phyloP scores from a whole-genome alignment of 2,797 vertebrate genomes.

The Sebastiscus albofasciatus region DNA sequence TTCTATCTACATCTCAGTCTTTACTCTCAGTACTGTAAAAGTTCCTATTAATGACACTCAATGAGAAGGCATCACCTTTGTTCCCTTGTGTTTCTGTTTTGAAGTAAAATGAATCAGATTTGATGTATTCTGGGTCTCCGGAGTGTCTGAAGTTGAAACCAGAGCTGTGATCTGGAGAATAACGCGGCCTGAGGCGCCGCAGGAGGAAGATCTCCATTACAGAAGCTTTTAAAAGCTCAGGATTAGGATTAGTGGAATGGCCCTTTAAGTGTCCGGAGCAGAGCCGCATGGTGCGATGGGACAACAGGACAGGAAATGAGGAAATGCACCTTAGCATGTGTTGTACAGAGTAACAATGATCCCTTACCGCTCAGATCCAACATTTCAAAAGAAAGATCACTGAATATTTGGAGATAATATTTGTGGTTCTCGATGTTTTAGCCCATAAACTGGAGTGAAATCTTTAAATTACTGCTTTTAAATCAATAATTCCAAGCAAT shows the following conservation, averaged over 20 bases:
- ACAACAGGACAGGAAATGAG: conserved; percentile 40
- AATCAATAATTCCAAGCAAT: background rate
- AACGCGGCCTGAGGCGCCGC: conserved; percentile 16
- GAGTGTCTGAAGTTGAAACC: conserved; percentile 36
- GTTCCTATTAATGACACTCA: background rate
- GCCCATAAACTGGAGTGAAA: background rate
- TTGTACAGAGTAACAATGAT: background rate
- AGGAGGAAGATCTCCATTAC: conserved; percentile 57
- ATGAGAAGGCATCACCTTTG: background rate
- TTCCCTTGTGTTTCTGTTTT: background rate
- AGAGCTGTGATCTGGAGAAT: conserved; percentile 10
- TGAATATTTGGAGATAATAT: background rate
- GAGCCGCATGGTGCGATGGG: conserved; percentile 5
- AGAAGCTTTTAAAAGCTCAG: conserved; percentile 69
- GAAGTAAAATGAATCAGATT: background rate
- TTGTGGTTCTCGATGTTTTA: background rate
- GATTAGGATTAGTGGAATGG: conserved; percentile 65
- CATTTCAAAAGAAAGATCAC: background rate
- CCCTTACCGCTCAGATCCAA: background rate
- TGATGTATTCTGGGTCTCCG: background rate
- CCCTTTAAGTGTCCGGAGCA: conserved; percentile 50
- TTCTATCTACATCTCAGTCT: background rate
- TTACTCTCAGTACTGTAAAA: background rate
- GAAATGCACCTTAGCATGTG: conserved; percentile 21
- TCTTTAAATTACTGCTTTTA: background rate